Conservation (phyloP, 2,113 vertebrate species). For the human (Homo sapiens) region DNA sequence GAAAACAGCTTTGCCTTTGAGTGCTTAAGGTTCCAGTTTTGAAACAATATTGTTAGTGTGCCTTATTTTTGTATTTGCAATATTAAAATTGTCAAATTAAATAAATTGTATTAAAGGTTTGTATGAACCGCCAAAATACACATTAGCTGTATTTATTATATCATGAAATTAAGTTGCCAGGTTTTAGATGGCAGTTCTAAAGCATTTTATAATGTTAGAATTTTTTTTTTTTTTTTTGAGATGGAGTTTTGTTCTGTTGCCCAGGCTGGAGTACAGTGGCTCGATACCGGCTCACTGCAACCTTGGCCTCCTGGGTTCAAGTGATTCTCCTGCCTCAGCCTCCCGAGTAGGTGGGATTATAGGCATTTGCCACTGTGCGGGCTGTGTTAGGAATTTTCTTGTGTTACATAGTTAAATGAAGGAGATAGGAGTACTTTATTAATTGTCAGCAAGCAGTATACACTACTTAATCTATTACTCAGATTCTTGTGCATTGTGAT, state of each 20-base stretch:
- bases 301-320: no score
- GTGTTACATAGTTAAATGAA: background rate
- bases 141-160: background rate
- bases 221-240: no score
- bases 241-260: no score
- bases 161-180: slow-evolving; percentile 6
- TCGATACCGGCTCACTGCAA: no score
- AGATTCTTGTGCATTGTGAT: background rate
- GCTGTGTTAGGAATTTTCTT: background rate
- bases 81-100: slow-evolving; percentile 16
- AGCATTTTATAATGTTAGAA: background rate
- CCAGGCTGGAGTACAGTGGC: no score
- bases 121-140: background rate
- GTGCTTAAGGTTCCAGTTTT: background rate
- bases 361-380: no score
- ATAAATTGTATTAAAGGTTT: slow-evolving; percentile 10
- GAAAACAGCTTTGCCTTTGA: slow-evolving; percentile 21
- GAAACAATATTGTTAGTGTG: background rate
- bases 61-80: background rate
- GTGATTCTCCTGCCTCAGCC: no score
- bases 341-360: no score
- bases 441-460: background rate
- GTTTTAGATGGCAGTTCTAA: slow-evolving; percentile 32
- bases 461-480: background rate
- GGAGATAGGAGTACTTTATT: background rate